These are phyloP conservation scores for Hippasteria phrygiana DNA, from an alignment of 53 echinoderm and acorn worm genomes.

Conservation along the genomic window DNA sequence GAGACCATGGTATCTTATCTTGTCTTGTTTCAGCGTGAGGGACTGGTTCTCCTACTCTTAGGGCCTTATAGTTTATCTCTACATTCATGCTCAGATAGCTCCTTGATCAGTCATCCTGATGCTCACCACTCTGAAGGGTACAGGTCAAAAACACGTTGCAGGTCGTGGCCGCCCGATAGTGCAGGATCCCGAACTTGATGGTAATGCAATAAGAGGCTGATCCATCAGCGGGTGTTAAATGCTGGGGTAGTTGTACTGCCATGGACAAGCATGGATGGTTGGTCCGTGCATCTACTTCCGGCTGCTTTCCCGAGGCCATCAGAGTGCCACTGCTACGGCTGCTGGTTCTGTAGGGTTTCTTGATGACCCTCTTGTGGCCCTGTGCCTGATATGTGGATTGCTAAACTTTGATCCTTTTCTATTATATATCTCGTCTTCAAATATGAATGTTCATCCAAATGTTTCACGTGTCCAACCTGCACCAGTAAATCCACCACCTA, in stretches of 20 bases:
- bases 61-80: too few relatives aligned
- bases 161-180: too few relatives aligned
- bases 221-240: too few relatives aligned
- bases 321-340: not conserved
- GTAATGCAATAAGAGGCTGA: constrained; percentile 22
- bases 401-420: not conserved
- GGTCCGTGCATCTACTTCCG: not conserved
- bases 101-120: too few relatives aligned
- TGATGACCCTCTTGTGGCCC: not conserved
- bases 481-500: not conserved
- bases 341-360: not conserved
- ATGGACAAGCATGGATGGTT: not conserved
- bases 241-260: too few relatives aligned
- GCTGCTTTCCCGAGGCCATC: constrained; percentile 3
- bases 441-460: not conserved
- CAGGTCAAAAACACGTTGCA: too few relatives aligned
- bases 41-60: too few relatives aligned
- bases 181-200: not conserved
- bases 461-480: not conserved
- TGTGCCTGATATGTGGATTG: not conserved
- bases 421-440: not conserved
- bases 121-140: too few relatives aligned
- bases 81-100: too few relatives aligned
- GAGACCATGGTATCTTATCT: too few relatives aligned
- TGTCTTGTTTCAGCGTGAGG: too few relatives aligned